Percentiles rank a stretch among this genome's conserved stretches.
These are phyloP conservation scores for Podocnemis expansa DNA, from an alignment of 2,113 vertebrate genomes.

Conservation along the genomic window DNA sequence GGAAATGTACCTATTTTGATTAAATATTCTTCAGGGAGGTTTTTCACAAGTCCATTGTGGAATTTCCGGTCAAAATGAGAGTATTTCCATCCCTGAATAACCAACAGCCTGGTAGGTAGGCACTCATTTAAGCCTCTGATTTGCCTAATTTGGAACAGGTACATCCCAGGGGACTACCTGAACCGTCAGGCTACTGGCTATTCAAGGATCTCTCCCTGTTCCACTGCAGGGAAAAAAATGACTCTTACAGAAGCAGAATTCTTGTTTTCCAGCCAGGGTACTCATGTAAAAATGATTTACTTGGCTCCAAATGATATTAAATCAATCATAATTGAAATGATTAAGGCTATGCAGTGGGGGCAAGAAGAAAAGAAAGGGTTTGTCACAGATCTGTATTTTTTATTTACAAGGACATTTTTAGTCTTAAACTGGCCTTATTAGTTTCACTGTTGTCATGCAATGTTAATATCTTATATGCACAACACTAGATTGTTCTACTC, in stretches of 20 bases:
- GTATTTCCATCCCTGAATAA: background rate
- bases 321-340: background rate
- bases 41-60: too few relatives aligned
- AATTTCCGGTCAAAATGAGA: background rate
- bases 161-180: background rate
- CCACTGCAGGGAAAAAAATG: background rate
- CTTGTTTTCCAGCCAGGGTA: background rate
- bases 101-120: background rate
- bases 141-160: background rate
- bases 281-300: background rate
- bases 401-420: background rate
- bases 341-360: background rate
- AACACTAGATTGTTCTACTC: background rate
- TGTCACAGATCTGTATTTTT: background rate
- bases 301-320: background rate
- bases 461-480: accelerated
- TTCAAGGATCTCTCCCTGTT: background rate
- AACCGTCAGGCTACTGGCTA: too few relatives aligned
- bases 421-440: background rate
- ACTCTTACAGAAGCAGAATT: background rate
- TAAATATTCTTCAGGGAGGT: too few relatives aligned
- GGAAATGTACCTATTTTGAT: background rate
- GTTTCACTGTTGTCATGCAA: accelerated
- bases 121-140: background rate
- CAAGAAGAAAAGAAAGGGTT: background rate